Conservation (phyloP, 2,888 invertebrate genomes). For the Acanthococcus lagerstroemiae region DNA sequence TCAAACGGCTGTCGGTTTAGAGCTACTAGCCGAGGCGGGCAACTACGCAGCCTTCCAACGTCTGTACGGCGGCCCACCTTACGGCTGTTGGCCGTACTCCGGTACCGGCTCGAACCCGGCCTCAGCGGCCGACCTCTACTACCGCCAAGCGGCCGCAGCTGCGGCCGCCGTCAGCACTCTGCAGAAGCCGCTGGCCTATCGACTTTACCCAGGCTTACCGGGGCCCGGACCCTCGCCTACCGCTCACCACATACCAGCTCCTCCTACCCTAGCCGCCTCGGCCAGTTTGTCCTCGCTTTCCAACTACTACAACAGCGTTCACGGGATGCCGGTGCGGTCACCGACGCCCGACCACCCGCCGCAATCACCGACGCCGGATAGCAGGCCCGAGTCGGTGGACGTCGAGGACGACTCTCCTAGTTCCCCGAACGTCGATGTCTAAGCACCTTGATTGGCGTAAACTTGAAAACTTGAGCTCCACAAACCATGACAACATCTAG, state of each 20-base stretch:
- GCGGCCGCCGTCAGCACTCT: constrained; percentile 50
- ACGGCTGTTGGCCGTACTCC: constrained; percentile 54
- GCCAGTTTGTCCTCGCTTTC: constrained; percentile 34
- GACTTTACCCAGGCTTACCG: constrained; percentile 38
- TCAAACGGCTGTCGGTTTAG: constrained; percentile 91
- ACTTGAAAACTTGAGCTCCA: too few relatives aligned
- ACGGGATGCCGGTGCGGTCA: constrained; percentile 37
- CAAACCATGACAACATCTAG: constrained; percentile 12
- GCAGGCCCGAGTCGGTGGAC: constrained; percentile 38
- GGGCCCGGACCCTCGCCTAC: constrained; percentile 35
- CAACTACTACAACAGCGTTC: constrained; percentile 37
- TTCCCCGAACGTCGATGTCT: constrained; percentile 36
- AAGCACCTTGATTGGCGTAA: constrained; percentile 12
- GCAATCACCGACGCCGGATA: constrained; percentile 34
- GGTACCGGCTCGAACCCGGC: constrained; percentile 48
- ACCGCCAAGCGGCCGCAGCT: constrained; percentile 67
- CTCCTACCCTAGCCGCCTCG: constrained; percentile 33
- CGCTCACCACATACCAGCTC: constrained; percentile 35
- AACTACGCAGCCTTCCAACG: constrained; percentile 98
- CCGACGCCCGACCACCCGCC: constrained; percentile 37
- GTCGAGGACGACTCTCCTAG: constrained; percentile 38
- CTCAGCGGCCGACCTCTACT: constrained; percentile 67
- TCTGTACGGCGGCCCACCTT: constrained; percentile 69
- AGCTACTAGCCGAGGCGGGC: constrained; percentile 91
- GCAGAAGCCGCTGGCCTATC: constrained; percentile 79